These are phyloP conservation scores for Calvadosia cruxmelitensis DNA, from an alignment of 30 jellyfish, hydroid and myxozoan species.

Conservation along the genomic window DNA sequence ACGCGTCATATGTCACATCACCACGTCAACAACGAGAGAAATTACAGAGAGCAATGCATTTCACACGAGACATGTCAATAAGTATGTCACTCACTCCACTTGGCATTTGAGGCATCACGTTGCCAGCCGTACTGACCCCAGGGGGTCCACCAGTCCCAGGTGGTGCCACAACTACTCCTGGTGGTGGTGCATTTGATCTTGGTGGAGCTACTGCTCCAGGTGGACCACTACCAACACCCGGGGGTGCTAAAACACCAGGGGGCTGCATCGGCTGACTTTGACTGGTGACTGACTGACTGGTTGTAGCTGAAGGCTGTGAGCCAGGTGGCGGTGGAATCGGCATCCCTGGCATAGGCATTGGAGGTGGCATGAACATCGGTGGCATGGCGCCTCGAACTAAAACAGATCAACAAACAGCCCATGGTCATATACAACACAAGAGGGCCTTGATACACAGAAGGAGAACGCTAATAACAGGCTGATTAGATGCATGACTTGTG, in stretches of 20 bases:
- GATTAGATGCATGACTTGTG: no score
- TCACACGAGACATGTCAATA: no score
- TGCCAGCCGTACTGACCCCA: not conserved
- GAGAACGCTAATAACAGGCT: no score
- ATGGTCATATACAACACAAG: no score
- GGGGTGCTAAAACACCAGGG: not conserved
- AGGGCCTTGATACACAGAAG: no score
- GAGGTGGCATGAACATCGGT: slow-evolving; percentile 18
- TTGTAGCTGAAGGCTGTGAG: not conserved
- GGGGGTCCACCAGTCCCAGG: not conserved
- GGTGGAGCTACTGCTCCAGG: no score
- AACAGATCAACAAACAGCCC: no score
- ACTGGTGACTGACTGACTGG: not conserved
- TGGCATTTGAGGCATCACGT: not conserved
- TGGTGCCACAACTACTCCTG: not conserved
- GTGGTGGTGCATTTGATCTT: not conserved
- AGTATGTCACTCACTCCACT: no score
- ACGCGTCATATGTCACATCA: no score
- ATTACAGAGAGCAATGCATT: no score
- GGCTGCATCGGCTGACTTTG: not conserved
- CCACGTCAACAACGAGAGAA: no score
- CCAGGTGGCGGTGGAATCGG: slow-evolving; percentile 22
- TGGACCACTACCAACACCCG: not conserved
- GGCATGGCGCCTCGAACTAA: slow-evolving; percentile 3
- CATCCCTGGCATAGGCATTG: slow-evolving; percentile 3